Evolutionary conservation across 1,140 invertebrate genomes (phyloP), one percentile per base, ranked within the genome.

Genomic region (Varroa destructor): DNA sequence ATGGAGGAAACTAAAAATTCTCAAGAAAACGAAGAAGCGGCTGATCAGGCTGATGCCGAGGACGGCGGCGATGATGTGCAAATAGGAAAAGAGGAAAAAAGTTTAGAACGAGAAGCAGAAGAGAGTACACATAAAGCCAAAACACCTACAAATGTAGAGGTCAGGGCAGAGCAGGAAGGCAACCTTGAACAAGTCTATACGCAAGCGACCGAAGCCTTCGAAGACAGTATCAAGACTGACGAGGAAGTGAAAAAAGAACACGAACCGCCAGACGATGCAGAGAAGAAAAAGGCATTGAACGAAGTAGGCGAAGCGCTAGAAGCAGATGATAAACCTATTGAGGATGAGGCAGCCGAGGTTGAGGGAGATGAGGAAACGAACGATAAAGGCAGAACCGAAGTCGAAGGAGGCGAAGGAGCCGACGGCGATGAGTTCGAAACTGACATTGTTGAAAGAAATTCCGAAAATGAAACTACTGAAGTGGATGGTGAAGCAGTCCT

Each of bases 151-250:
- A 73, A 25, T 57, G 56, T 54, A 14, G 55, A 55, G 12, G 70
- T 72, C 40, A 43, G 25, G 46, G 5, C 6, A 42, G 67, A 51
- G 12, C 55, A 72, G 43, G 51, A 1, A 8, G 70, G 1, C 25
- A 61, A 72, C 51, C n/a, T 42, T 73, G 61, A 61, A 54, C 40
- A 72, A 46, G 70, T 71, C n/a, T 43, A 43, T 1, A 1, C 55
- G 40, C 36, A 56, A n/a, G 56, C 54, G 42, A 55, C 43, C 10
- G 40, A 64, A 42, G 42, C 36, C 43, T 43, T 6, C 64, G 71
- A 56, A 4, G 56, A 14, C 56, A 72, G 36, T 25, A 55, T n/a
- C 14, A 64, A 14, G 42, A 72, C 37, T 1, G 67, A 67, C 67
- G 72, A 46, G 55, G 25, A 64, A 72, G 43, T 14, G 12, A 72